Conservation (phyloP, 2,113 vertebrate genomes). For the Pyrgilauda ruficollis region DNA sequence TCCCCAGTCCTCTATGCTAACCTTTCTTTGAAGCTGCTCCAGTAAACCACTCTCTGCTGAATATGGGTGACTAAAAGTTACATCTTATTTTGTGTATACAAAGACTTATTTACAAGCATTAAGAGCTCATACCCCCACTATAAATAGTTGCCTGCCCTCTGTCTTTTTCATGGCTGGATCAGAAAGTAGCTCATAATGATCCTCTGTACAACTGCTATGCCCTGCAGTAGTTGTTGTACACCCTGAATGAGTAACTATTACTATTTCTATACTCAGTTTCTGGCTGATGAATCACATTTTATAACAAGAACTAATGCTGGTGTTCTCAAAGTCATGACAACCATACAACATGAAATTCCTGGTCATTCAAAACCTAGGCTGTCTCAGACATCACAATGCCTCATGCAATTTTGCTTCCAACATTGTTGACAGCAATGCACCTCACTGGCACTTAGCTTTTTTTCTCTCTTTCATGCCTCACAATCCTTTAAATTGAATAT, state of each 20-base stretch:
- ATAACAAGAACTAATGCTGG: neutral
- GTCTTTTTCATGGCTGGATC: constrained; percentile 20
- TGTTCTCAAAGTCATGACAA: neutral
- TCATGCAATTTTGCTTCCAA: neutral
- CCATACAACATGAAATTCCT: neutral
- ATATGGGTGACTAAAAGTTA: constrained; percentile 32
- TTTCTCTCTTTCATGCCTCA: accelerated
- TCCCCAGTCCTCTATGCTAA: neutral
- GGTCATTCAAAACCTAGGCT: neutral
- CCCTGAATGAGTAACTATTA: neutral
- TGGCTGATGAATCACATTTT: neutral
- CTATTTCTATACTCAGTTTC: neutral
- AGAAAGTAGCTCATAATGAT: constrained; percentile 45
- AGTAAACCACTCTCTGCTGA: constrained; percentile 15
- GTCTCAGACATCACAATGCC: neutral
- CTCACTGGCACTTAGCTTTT: neutral
- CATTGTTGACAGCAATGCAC: neutral
- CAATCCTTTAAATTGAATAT: neutral
- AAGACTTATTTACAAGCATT: constrained; percentile 44
- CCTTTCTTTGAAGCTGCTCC: constrained; percentile 56
- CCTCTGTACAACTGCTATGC: constrained; percentile 7
- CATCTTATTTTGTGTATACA: constrained; percentile 60
- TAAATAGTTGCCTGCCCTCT: constrained; percentile 42
- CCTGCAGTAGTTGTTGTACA: neutral
- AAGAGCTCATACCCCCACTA: constrained; percentile 25